phyloP scores from a whole-genome alignment of 2,113 vertebrate genomes.

The Oplegnathus fasciatus region DNA sequence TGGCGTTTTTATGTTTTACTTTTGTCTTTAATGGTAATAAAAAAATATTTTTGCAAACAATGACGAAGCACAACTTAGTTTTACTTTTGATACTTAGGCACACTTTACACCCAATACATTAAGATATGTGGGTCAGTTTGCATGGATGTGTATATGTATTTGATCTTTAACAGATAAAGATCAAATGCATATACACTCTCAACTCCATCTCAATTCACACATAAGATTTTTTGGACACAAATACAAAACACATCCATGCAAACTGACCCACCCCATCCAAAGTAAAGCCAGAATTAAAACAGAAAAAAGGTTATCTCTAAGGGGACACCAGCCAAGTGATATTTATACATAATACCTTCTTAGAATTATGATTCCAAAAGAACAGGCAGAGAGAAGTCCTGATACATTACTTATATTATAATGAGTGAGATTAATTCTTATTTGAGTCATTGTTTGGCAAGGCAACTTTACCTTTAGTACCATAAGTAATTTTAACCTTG shows the following conservation, averaged over 20 bases:
- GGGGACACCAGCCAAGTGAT: background rate
- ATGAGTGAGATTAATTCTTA: background rate
- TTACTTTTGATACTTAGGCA: background rate
- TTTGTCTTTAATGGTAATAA: no score
- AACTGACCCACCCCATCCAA: no score
- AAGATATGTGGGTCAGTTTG: background rate
- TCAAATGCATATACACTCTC: no score
- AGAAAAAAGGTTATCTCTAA: background rate
- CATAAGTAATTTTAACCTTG: no score
- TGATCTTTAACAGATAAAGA: no score
- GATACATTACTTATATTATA: background rate
- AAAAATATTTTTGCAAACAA: background rate
- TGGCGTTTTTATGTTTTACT: background rate
- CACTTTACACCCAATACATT: background rate
- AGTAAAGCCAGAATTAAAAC: no score
- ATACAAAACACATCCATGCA: no score
- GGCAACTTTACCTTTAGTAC: background rate
- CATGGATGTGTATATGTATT: no score
- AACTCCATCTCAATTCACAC: no score
- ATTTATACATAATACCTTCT: background rate
- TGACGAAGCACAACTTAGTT: background rate
- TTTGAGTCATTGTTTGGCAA: background rate
- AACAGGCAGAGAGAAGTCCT: no score
- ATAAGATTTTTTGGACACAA: no score
- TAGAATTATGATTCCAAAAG: no score